These are phyloP conservation scores for Crambe crambe DNA, from an alignment of 37 sponge, comb jelly and placozoan genomes.

Conservation along the genomic window DNA sequence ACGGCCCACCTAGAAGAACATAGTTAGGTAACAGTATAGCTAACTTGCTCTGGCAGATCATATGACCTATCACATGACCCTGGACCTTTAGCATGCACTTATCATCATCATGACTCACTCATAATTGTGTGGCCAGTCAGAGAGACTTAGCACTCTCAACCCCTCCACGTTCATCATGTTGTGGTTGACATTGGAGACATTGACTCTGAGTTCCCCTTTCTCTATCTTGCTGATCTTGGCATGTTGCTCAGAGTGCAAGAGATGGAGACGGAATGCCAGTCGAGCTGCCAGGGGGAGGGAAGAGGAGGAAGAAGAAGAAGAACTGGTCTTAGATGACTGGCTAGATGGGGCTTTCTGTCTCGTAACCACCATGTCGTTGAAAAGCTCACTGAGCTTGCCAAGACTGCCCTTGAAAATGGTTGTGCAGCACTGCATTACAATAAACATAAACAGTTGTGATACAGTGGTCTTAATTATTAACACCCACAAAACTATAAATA, in stretches of 20 bases:
- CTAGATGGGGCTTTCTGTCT: neutral
- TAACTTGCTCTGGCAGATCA: too few relatives aligned
- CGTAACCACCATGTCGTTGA: constrained; percentile 20
- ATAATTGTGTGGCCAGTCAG: constrained; percentile 83
- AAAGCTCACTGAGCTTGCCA: constrained; percentile 13
- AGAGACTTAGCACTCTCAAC: constrained; percentile 52
- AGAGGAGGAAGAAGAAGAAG: neutral
- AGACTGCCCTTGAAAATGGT: constrained; percentile 25
- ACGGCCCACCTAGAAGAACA: constrained; percentile 54
- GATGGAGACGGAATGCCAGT: constrained; percentile 16
- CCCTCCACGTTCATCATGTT: constrained; percentile 69
- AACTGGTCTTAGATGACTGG: neutral
- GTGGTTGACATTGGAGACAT: constrained; percentile 11
- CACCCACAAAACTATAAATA: too few relatives aligned
- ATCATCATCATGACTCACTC: too few relatives aligned
- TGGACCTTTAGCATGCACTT: too few relatives aligned
- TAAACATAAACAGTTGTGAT: too few relatives aligned
- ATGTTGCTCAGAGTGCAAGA: constrained; percentile 31
- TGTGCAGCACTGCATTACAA: constrained; percentile 22
- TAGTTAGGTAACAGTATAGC: too few relatives aligned
- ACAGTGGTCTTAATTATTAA: too few relatives aligned
- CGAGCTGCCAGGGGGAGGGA: constrained; percentile 29
- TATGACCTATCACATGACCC: too few relatives aligned
- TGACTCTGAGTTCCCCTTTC: neutral
- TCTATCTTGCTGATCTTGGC: constrained; percentile 11